Evolutionary conservation across 2,113 vertebrate species (phyloP), one percentile per base, ranked within the genome.

Genomic region (Ptilonorhynchus violaceus): DNA sequence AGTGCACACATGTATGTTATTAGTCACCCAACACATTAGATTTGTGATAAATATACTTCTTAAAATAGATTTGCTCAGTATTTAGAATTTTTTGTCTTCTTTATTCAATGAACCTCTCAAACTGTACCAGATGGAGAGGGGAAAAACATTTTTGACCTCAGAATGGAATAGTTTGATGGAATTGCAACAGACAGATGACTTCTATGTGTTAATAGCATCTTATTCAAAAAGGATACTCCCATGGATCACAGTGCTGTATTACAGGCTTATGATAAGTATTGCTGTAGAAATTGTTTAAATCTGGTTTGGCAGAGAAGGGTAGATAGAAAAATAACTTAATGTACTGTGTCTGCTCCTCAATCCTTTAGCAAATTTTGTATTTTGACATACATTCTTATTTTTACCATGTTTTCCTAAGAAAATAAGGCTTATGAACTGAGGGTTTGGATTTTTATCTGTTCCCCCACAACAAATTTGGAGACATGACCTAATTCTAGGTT

Each of bases 1-100:
- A 87, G 73, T 33, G 60, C 83, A 87, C 94, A 92, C 91, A 95
- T 92, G 83, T 91, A 72, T 91, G 64, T 84, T 96, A 87, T 96
- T 95, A 96, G 89, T 87, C 75, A 94, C 53, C 75, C 67, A 91
- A 84, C 84, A 88, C 68, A 28, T 92, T 92, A 96, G 60, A 70
- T 62, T 79, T 86, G 76, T 87, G 79, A 78, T 93, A 92, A 94
- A 95, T 75, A 93, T 56, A 22, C 17, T 92, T 62, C 91, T 76
- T 94, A 96, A 97, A 96, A 95, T 92, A 91, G 55, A 80, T 77
- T 93, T 62, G 12, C 67, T 82, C 24, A 52, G 28, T 90, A 41
- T 63, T 90, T 44, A 84, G 72, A 91, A 70, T 72, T 88, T 42
- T 87, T 90, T 86, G 70, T 64, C 56, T 78, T 95, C 46, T 87